Evolutionary conservation across 2,888 invertebrate species (phyloP).

Genomic region (Pediacus dermestoides): DNA sequence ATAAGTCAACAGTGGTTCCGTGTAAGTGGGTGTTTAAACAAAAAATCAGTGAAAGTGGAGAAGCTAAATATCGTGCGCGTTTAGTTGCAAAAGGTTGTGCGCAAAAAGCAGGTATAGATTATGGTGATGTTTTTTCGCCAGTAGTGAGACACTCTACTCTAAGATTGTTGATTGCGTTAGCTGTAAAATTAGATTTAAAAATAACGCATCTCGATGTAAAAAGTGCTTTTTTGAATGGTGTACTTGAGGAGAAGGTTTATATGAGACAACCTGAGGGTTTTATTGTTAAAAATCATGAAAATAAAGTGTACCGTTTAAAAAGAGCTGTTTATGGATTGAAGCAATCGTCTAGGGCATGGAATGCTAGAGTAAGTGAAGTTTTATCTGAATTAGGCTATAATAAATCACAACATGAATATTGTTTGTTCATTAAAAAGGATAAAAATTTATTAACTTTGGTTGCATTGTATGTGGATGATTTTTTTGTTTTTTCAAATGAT

Average conservation of each 20-base stretch:
- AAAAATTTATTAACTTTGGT: conserved; percentile 10
- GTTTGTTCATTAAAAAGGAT: conserved; percentile 7
- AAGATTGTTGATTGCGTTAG: conserved; percentile 26
- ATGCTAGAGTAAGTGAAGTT: conserved; percentile 14
- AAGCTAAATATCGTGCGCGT: conserved; percentile 13
- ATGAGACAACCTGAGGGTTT: conserved; percentile 25
- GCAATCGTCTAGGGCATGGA: conserved; percentile 11
- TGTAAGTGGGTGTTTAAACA: conserved; percentile 20
- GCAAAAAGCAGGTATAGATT: conserved; percentile 15
- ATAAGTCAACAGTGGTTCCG: conserved; percentile 9
- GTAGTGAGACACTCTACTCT: conserved; percentile 23
- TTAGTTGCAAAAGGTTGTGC: conserved; percentile 20
- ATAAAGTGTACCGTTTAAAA: conserved; percentile 20
- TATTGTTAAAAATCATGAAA: conserved; percentile 14
- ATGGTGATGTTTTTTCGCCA: conserved; percentile 20
- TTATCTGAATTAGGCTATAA: conserved; percentile 19
- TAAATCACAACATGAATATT: conserved; percentile 19
- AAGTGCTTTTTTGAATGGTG: conserved; percentile 28
- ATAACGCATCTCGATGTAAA: conserved; percentile 25
- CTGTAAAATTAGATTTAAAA: conserved; percentile 22
- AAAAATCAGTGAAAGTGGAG: conserved; percentile 11
- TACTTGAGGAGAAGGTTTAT: conserved; percentile 22
- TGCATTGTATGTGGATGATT: conserved; percentile 18
- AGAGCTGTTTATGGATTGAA: conserved; percentile 20
- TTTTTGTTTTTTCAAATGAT: conserved; percentile 10